Evolutionary conservation across 2,113 vertebrate species (phyloP), one percentile per base, ranked within the genome.

Genomic region (Prietella phreatophila): DNA sequence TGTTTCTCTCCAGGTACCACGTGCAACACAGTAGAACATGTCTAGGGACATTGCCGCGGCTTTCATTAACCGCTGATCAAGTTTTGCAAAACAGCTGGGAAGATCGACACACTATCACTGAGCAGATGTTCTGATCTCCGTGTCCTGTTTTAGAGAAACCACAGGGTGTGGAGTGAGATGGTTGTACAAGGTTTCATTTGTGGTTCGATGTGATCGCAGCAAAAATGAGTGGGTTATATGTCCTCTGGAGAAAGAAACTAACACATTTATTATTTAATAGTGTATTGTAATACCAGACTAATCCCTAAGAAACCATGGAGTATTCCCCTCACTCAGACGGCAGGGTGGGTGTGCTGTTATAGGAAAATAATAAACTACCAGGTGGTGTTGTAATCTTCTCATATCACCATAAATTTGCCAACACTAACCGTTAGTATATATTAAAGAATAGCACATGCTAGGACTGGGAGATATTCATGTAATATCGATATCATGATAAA

Each of bases 1-100:
- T 55, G 42, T 53, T 56, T 73, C 50, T 84, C 83, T 84, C 50
- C 65, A 69, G 27, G 81, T 42, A 47, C 2, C 10, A 17, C 5
- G 58, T 36, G 65, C 9, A 85, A 14, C 30, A 39, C 53, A 42
- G 69, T 19, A 75, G 84, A 20, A 42, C 30, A 25, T 71, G 53
- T 58, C 13, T 5, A 8, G 36, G 4, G 42, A 50, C 19, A 36
- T 67, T 33, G 50, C 14, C 14, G 19, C 20, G 39, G 20, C 19
- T 73, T 39, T 84, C 69, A 73, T 53, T 36, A 84, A 84, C 63
- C 63, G 6, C 30, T 36, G 14, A 53, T 22, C 20, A 30, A 36
- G 83, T 27, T 20, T 58, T 42, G 14, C 53, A 75, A 42, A 85
- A 39, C 84, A 75, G 84, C 84, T 85, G 53, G 22, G 53, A 58